Evolutionary conservation across 2,888 invertebrate species (phyloP).

Genomic region (Cordylochernes scorpioides): DNA sequence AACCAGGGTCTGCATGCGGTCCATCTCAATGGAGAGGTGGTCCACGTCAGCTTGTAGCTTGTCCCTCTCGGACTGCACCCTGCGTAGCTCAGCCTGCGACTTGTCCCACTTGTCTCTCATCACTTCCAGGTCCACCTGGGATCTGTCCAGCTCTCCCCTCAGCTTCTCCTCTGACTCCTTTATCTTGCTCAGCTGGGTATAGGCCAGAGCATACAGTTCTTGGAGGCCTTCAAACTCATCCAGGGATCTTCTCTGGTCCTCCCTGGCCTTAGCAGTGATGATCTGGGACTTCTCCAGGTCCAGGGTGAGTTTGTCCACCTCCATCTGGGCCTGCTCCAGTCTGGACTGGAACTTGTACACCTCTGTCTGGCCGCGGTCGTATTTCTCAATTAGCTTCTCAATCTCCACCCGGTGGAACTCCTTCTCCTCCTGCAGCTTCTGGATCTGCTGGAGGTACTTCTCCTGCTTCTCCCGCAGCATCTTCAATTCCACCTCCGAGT

Average conservation of each 20-base stretch:
- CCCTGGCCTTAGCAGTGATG: conserved; percentile 47
- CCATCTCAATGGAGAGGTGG: conserved; percentile 34
- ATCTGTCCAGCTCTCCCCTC: conserved; percentile 48
- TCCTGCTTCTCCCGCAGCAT: conserved; percentile 68
- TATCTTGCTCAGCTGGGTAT: conserved; percentile 51
- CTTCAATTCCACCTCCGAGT: conserved; percentile 53
- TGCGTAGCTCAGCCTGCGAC: conserved; percentile 50
- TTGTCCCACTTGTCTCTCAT: conserved; percentile 66
- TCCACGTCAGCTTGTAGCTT: conserved; percentile 19
- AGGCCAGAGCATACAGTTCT: conserved; percentile 63
- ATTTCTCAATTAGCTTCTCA: conserved; percentile 63
- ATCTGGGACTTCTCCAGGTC: conserved; percentile 61
- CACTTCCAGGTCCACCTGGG: conserved; percentile 55
- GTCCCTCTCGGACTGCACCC: conserved; percentile 26
- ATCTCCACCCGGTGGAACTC: conserved; percentile 67
- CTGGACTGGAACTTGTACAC: conserved; percentile 63
- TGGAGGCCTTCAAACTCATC: conserved; percentile 58
- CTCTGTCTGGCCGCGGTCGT: conserved; percentile 48
- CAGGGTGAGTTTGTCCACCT: conserved; percentile 54
- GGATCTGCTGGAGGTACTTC: conserved; percentile 42
- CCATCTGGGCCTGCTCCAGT: conserved; percentile 58
- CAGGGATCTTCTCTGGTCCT: conserved; percentile 57
- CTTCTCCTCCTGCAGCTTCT: conserved; percentile 60
- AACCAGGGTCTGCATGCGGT: conserved; percentile 56
- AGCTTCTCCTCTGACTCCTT: conserved; percentile 75